phyloP scores from a whole-genome alignment of 2,113 vertebrate species.

The Eurystomus gularis region DNA sequence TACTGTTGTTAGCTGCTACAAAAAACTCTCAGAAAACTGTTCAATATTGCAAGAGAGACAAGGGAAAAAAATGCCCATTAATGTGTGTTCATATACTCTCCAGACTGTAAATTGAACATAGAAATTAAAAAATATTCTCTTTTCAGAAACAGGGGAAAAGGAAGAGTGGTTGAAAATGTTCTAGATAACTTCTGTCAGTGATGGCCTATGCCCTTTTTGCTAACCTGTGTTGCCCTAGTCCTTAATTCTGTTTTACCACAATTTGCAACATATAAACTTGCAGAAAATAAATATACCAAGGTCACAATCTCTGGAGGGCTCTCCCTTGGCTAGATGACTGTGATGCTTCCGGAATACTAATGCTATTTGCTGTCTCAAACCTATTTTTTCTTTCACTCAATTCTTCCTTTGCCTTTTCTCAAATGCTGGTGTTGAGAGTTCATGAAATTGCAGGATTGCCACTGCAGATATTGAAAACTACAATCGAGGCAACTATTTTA shows the following conservation, averaged over 20 bases:
- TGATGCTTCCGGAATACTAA: not conserved
- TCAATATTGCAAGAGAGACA: not conserved
- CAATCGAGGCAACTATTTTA: not conserved
- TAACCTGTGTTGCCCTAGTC: not conserved
- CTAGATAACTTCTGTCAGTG: not conserved
- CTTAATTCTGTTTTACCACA: not conserved
- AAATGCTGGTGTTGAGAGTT: not conserved
- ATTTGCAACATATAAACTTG: constrained; percentile 22
- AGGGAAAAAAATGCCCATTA: not conserved
- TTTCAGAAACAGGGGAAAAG: not conserved
- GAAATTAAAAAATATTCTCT: not conserved
- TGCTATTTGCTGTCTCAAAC: not conserved
- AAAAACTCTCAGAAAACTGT: not conserved
- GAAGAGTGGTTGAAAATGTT: not conserved
- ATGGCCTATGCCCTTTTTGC: not conserved
- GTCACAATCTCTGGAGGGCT: not conserved
- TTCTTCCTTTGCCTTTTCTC: not conserved
- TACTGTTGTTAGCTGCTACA: not conserved
- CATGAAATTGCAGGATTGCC: not conserved
- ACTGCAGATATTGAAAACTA: not conserved
- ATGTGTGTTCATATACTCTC: not conserved
- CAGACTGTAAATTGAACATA: not conserved
- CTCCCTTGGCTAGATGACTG: not conserved
- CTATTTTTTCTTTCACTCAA: not conserved
- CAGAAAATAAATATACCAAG: constrained; percentile 19